phyloP scores from a whole-genome alignment of 2,797 vertebrate genomes.

The Botia kubotai region DNA sequence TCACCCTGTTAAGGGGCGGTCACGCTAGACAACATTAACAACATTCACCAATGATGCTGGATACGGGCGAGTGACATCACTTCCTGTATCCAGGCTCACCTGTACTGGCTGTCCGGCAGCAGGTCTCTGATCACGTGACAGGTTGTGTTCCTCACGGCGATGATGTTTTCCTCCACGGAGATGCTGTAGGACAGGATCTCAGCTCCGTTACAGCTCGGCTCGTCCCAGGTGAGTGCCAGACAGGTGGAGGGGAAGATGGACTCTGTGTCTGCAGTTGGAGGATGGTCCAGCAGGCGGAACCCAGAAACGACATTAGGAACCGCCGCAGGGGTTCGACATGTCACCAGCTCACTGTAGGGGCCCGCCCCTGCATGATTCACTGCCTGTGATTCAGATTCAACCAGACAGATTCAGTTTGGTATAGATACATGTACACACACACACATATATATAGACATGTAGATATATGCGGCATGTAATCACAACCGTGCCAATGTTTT shows the following conservation, averaged over 20 bases:
- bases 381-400: constrained; percentile 76
- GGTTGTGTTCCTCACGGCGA: constrained; percentile 82
- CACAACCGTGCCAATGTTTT: too few relatives aligned
- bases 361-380: constrained; percentile 92
- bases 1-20: neutral
- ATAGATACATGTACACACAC: too few relatives aligned
- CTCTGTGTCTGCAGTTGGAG: constrained; percentile 65
- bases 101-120: constrained; percentile 93
- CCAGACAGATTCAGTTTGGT: neutral
- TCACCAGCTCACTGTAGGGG: constrained; percentile 87
- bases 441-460: too few relatives aligned
- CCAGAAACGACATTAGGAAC: constrained; percentile 82
- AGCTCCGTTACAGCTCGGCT: constrained; percentile 91
- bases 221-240: constrained; percentile 93
- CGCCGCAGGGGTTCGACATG: constrained; percentile 86
- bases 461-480: too few relatives aligned
- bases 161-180: constrained; percentile 80
- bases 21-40: neutral
- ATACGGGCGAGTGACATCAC: neutral
- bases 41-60: neutral
- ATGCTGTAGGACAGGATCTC: constrained; percentile 90
- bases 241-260: constrained; percentile 86
- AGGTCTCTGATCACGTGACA: constrained; percentile 83
- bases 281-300: constrained; percentile 83
- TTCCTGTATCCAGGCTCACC: constrained; percentile 74